phyloP scores from a whole-genome alignment of 2,888 invertebrate genomes.

The Ormyrus pomaceus region DNA sequence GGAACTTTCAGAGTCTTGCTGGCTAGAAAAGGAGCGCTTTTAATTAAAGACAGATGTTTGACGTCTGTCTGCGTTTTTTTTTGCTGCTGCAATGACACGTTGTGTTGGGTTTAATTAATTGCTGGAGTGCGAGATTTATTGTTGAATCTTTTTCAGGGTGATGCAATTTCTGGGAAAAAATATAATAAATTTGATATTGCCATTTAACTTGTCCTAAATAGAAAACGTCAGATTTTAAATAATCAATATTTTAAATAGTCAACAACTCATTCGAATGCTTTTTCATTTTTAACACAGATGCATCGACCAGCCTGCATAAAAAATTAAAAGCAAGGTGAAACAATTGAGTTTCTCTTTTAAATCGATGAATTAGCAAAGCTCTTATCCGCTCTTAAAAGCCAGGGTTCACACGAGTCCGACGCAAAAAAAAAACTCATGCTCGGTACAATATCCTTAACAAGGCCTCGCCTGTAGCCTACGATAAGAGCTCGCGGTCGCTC shows the following conservation, averaged over 20 bases:
- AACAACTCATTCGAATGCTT: too few relatives aligned
- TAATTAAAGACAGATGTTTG: slow-evolving; percentile 53
- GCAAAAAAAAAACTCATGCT: slow-evolving; percentile 10
- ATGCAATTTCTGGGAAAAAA: too few relatives aligned
- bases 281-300: too few relatives aligned
- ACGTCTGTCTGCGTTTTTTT: not conserved
- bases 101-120: not conserved
- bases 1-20: not conserved
- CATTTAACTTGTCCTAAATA: too few relatives aligned
- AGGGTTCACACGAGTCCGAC: slow-evolving; percentile 20
- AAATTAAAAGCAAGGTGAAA: too few relatives aligned
- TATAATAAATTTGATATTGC: too few relatives aligned
- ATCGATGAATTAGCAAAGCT: not conserved
- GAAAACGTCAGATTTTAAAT: too few relatives aligned
- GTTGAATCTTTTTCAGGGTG: too few relatives aligned
- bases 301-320: too few relatives aligned
- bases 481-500: slow-evolving; percentile 36
- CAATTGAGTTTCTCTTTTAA: too few relatives aligned
- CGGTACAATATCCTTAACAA: slow-evolving; percentile 47
- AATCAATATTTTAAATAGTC: too few relatives aligned
- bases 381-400: slow-evolving; percentile 3
- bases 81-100: not conserved
- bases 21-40: slow-evolving; percentile 13
- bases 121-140: too few relatives aligned
- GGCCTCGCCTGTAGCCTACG: slow-evolving; percentile 38